Conservation (phyloP, 37 sponge, comb jelly and placozoan genomes). For the Agelas oroides region DNA sequence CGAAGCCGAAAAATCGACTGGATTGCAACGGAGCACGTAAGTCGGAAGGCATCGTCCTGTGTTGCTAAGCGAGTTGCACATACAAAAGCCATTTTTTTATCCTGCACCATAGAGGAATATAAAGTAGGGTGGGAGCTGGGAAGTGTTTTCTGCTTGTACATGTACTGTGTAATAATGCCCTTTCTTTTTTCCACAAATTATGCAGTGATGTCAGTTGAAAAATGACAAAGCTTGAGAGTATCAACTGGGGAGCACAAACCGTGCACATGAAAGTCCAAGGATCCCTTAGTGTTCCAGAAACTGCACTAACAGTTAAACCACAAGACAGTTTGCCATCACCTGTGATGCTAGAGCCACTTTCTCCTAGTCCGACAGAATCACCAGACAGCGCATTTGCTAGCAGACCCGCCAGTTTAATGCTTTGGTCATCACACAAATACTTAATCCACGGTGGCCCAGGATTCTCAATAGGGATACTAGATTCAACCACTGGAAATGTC, state of each 20-base stretch:
- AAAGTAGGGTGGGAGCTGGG: too few relatives aligned
- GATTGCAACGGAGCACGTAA: too few relatives aligned
- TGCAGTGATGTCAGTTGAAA: not conserved
- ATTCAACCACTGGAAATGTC: slow-evolving; percentile 18
- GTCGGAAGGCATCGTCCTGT: too few relatives aligned
- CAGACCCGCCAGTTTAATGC: not conserved
- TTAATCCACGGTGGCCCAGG: slow-evolving; percentile 64
- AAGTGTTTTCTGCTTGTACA: too few relatives aligned
- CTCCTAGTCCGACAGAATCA: not conserved
- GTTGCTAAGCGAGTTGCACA: too few relatives aligned
- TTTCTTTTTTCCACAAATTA: not conserved
- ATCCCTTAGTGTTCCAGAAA: slow-evolving; percentile 32
- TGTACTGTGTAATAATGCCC: not conserved
- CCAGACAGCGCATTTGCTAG: not conserved
- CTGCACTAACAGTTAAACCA: not conserved
- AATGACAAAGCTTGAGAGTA: slow-evolving; percentile 36
- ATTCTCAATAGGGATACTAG: slow-evolving; percentile 53
- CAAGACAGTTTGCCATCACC: not conserved
- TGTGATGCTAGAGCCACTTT: not conserved
- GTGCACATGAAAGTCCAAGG: slow-evolving; percentile 24
- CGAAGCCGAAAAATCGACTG: too few relatives aligned
- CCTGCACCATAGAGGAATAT: too few relatives aligned
- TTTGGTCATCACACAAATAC: slow-evolving; percentile 22
- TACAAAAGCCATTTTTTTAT: too few relatives aligned
- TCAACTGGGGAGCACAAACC: not conserved